Evolutionary conservation across 2,113 vertebrate species (phyloP).

Genomic region (Orcinus orca): DNA sequence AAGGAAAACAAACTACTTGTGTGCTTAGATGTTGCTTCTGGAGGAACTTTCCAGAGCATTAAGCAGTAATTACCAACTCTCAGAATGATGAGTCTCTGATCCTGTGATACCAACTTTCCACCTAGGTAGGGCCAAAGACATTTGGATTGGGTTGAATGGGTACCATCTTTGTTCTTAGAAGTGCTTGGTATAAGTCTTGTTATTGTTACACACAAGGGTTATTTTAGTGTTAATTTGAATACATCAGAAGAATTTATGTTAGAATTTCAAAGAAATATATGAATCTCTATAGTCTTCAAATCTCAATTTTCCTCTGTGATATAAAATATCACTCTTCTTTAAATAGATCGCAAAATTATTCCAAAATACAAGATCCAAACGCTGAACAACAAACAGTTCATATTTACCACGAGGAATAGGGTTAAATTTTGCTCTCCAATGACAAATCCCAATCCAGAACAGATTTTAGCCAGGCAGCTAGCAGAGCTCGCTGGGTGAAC

Average conservation of each 20-base stretch:
- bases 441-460: slow-evolving; percentile 74
- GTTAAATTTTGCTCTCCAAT: slow-evolving; percentile 59
- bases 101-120: neutral
- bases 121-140: neutral
- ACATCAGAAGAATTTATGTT: neutral
- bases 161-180: neutral
- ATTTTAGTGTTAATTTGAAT: neutral
- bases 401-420: slow-evolving; percentile 51
- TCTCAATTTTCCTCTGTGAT: slow-evolving; percentile 18
- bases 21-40: neutral
- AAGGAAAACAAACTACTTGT: neutral
- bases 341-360: slow-evolving; percentile 8
- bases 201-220: neutral
- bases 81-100: neutral
- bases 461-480: slow-evolving; percentile 79
- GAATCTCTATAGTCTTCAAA: neutral
- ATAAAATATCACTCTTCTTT: slow-evolving; percentile 35
- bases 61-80: neutral
- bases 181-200: neutral
- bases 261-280: slow-evolving; percentile 10
- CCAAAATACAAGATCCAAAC: neutral
- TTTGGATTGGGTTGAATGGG: neutral
- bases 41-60: neutral
- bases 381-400: neutral
- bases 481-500: slow-evolving; percentile 80